phyloP scores from a whole-genome alignment of 1,140 invertebrate genomes.

The Bradysia coprophila region DNA sequence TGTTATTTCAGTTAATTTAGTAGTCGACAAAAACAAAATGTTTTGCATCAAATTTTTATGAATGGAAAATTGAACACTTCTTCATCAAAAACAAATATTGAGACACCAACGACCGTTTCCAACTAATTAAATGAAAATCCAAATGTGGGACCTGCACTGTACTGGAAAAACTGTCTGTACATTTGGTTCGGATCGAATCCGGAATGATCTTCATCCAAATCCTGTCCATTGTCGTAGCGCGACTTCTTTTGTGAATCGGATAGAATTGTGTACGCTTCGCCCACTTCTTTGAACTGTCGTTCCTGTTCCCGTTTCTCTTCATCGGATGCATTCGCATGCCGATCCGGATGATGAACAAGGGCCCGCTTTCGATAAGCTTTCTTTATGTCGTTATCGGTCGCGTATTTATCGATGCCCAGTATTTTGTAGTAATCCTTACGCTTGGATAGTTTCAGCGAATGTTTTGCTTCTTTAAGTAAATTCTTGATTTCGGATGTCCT shows the following conservation, averaged over 20 bases:
- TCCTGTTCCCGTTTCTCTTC: constrained; percentile 78
- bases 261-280: constrained; percentile 89
- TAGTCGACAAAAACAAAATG: too few relatives aligned
- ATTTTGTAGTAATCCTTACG: constrained; percentile 98
- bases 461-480: constrained; percentile 67
- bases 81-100: too few relatives aligned
- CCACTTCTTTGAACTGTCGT: constrained; percentile 91
- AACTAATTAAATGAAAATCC: too few relatives aligned
- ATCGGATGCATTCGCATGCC: constrained; percentile 72
- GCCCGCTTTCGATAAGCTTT: constrained; percentile 86
- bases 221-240: constrained; percentile 85
- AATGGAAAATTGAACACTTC: too few relatives aligned
- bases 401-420: constrained; percentile 67
- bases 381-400: constrained; percentile 87
- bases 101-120: too few relatives aligned
- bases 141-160: too few relatives aligned
- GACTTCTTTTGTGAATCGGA: constrained; percentile 82
- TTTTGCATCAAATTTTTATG: too few relatives aligned
- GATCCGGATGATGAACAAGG: constrained; percentile 74
- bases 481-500: constrained; percentile 61
- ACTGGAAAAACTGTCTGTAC: constrained; percentile 22
- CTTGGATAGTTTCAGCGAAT: constrained; percentile 75
- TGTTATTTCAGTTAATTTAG: too few relatives aligned
- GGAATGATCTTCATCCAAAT: constrained; percentile 48
- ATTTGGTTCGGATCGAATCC: constrained; percentile 20